These are phyloP conservation scores for Drosophila siamana DNA, from an alignment of 2,888 invertebrate genomes.

Conservation along the genomic window DNA sequence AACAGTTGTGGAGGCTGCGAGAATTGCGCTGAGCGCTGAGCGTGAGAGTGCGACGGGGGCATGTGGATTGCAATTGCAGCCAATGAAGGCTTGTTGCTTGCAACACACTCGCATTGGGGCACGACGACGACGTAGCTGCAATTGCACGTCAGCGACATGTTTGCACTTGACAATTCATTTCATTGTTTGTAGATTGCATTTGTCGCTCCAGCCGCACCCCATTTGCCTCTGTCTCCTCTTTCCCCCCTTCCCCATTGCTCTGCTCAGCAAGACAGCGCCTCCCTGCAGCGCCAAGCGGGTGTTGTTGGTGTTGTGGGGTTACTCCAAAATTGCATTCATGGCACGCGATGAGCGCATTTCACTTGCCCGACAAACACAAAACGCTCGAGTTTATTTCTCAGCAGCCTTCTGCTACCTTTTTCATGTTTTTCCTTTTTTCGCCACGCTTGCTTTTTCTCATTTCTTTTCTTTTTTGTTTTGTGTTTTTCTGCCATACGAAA, in stretches of 20 bases:
- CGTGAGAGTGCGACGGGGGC: not conserved
- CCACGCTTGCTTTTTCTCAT: conserved; percentile 1
- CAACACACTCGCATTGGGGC: not conserved
- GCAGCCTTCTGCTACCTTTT: conserved; percentile 76
- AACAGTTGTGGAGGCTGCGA: conserved; percentile 25
- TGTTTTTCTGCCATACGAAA: conserved; percentile 53
- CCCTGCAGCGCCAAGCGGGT: conserved; percentile 20
- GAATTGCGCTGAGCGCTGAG: too few relatives aligned
- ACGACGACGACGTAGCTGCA: conserved; percentile 38
- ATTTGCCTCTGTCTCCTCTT: too few relatives aligned
- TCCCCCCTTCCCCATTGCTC: not conserved
- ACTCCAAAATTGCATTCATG: conserved; percentile 75
- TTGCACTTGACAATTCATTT: conserved; percentile 83
- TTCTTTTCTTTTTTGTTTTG: conserved; percentile 2
- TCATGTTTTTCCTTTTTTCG: conserved; percentile 50
- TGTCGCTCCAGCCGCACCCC: conserved; percentile 56
- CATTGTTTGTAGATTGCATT: conserved; percentile 82
- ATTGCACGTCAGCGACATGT: conserved; percentile 80
- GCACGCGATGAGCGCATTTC: conserved; percentile 78
- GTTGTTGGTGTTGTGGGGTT: conserved; percentile 28
- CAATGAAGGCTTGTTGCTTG: conserved; percentile 60
- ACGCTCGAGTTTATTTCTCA: conserved; percentile 74
- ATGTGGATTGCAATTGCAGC: conserved; percentile 48
- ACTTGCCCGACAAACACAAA: conserved; percentile 67
- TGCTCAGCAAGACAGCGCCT: conserved; percentile 8